These are phyloP conservation scores for Bufotes viridis DNA, from an alignment of 2,797 vertebrate genomes.

Conservation along the genomic window DNA sequence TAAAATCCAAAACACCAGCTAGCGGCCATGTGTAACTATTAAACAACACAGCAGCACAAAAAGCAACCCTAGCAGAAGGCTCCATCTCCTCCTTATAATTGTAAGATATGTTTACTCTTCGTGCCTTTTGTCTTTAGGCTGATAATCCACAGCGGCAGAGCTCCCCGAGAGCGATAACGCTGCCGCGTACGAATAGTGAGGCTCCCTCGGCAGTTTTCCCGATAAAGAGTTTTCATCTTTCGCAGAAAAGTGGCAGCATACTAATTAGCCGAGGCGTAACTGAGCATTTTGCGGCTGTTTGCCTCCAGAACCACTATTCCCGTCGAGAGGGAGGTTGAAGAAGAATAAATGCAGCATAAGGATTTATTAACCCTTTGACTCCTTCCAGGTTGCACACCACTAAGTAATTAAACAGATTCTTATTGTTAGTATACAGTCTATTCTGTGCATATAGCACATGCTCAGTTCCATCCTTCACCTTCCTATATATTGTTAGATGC, in stretches of 20 bases:
- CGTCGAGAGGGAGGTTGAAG: background rate
- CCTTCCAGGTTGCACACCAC: background rate
- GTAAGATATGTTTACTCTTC: slow-evolving; percentile 17
- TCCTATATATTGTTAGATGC: too few species aligned
- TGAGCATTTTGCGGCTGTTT: slow-evolving; percentile 4
- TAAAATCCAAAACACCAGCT: slow-evolving; percentile 41
- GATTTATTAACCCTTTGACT: background rate
- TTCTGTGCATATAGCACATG: background rate
- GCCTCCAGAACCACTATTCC: background rate
- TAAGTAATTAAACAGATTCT: background rate
- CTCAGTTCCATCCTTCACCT: too few species aligned
- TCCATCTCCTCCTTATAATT: background rate
- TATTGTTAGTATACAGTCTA: background rate
- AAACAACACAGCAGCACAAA: slow-evolving; percentile 24
- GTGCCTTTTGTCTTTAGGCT: slow-evolving; percentile 7
- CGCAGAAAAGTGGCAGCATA: slow-evolving; percentile 7
- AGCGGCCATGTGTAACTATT: background rate
- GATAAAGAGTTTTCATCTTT: slow-evolving; percentile 42
- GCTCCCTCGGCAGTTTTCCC: background rate
- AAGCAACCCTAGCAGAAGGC: background rate
- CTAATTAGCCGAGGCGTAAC: slow-evolving; percentile 25
- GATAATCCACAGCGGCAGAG: background rate
- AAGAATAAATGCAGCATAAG: background rate
- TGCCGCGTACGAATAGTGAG: slow-evolving; percentile 2
- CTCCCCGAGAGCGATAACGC: background rate